phyloP scores from a whole-genome alignment of 2,888 invertebrate species.

The Xylota sylvarum region DNA sequence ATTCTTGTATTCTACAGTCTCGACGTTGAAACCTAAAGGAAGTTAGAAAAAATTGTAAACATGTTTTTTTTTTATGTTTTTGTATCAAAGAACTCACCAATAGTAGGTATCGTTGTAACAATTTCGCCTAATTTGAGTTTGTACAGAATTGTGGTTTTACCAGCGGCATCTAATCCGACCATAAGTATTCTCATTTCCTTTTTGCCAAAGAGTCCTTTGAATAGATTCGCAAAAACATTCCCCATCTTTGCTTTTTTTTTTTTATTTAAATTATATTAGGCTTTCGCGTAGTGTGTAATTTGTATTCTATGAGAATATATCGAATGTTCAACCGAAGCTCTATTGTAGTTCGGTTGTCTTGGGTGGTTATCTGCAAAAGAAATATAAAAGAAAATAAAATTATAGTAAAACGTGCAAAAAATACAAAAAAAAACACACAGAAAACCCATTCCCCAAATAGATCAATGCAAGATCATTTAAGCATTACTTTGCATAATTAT shows the following conservation, averaged over 20 bases:
- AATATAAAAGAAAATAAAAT: neutral
- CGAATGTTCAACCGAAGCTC: constrained; percentile 85
- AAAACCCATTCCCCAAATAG: neutral
- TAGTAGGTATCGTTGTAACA: constrained; percentile 99
- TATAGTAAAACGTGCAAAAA: neutral
- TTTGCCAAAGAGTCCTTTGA: constrained; percentile 99
- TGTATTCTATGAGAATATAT: constrained; percentile 72
- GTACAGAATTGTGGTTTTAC: constrained; percentile 99
- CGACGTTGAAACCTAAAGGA: constrained; percentile 96
- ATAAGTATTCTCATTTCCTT: constrained; percentile 99
- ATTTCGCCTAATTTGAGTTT: constrained; percentile 99
- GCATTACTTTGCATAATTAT: constrained; percentile 14
- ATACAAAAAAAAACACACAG: neutral
- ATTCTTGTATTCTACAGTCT: constrained; percentile 99
- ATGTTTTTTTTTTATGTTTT: too few relatives aligned
- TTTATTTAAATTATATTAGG: constrained; percentile 51
- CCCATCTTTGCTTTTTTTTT: constrained; percentile 90
- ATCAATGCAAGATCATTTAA: neutral
- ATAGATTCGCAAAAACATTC: constrained; percentile 98
- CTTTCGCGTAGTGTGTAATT: constrained; percentile 14
- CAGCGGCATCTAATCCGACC: constrained; percentile 99
- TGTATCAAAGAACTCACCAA: constrained; percentile 87
- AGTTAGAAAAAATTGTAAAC: constrained; percentile 27
- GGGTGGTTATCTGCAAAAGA: constrained; percentile 46
- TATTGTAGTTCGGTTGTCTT: constrained; percentile 57